Evolutionary conservation across 2,113 vertebrate species (phyloP).

Genomic region (Argyrosomus japonicus): DNA sequence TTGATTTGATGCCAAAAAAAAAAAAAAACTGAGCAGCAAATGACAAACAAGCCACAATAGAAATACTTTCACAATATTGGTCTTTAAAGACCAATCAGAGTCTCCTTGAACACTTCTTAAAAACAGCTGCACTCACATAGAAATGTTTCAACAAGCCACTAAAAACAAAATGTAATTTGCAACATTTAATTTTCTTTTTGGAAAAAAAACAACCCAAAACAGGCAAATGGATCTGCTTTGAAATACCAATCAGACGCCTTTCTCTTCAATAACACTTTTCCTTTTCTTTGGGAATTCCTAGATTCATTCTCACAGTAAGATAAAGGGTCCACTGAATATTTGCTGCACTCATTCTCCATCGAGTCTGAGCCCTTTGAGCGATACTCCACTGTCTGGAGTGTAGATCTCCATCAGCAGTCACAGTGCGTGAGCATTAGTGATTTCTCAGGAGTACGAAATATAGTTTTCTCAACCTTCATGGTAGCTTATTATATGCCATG

Average conservation of each 20-base stretch:
- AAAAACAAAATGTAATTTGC: neutral
- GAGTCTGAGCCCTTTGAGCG: constrained; percentile 11
- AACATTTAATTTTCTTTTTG: neutral
- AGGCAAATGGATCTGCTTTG: neutral
- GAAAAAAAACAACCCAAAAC: neutral
- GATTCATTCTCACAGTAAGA: constrained; percentile 2
- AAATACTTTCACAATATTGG: neutral
- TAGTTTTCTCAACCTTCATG: constrained; percentile 4
- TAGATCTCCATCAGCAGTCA: constrained; percentile 44
- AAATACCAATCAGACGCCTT: neutral
- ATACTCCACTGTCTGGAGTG: constrained; percentile 27
- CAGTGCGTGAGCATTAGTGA: constrained; percentile 16
- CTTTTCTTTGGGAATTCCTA: neutral
- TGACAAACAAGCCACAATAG: neutral
- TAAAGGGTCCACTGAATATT: neutral
- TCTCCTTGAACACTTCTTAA: neutral
- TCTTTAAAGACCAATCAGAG: constrained; percentile 17
- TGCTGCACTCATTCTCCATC: constrained; percentile 21
- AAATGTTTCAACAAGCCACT: constrained; percentile 2
- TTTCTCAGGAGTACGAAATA: neutral
- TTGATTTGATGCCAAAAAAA: neutral
- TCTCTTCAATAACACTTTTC: neutral
- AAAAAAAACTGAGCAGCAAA: constrained; percentile 1
- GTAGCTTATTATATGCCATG: neutral
- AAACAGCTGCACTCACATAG: constrained; percentile 8